These are phyloP conservation scores for Eupithecia vulgata DNA, from an alignment of 2,888 invertebrate species.

Conservation along the genomic window DNA sequence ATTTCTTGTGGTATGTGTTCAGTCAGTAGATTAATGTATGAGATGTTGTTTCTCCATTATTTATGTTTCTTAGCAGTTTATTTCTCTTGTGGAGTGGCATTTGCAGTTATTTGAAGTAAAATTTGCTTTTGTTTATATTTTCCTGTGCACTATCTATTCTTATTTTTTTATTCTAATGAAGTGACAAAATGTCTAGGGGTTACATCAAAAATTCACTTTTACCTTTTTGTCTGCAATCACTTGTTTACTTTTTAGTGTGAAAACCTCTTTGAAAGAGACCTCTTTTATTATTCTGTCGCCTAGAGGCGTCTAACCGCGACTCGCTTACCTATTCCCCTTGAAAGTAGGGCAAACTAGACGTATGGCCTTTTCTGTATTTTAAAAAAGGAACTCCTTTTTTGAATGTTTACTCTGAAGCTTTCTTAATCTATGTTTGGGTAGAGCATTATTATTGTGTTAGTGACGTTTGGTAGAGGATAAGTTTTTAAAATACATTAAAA, in stretches of 20 bases:
- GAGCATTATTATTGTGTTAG: neutral
- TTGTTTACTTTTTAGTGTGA: constrained; percentile 28
- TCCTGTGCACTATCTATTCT: neutral
- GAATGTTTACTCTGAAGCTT: neutral
- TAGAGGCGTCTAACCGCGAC: constrained; percentile 56
- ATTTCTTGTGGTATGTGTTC: constrained; percentile 9
- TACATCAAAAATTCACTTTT: neutral
- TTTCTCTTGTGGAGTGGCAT: constrained; percentile 13
- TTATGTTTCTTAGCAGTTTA: constrained; percentile 38
- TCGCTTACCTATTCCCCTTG: constrained; percentile 69
- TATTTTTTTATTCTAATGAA: neutral
- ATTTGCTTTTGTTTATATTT: neutral
- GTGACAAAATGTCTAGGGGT: neutral
- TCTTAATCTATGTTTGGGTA: neutral
- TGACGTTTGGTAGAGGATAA: no score
- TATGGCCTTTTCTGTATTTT: neutral
- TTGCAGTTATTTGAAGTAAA: neutral
- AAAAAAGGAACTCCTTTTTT: neutral
- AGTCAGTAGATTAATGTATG: constrained; percentile 19
- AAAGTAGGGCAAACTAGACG: constrained; percentile 27
- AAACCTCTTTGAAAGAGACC: constrained; percentile 26
- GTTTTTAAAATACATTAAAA: no score
- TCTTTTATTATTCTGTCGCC: constrained; percentile 58
- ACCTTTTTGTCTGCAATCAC: neutral
- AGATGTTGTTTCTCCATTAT: constrained; percentile 36